Evolutionary conservation across 2,888 invertebrate species (phyloP), one percentile per base, ranked within the genome.

Genomic region (Caenorhabditis uteleia): DNA sequence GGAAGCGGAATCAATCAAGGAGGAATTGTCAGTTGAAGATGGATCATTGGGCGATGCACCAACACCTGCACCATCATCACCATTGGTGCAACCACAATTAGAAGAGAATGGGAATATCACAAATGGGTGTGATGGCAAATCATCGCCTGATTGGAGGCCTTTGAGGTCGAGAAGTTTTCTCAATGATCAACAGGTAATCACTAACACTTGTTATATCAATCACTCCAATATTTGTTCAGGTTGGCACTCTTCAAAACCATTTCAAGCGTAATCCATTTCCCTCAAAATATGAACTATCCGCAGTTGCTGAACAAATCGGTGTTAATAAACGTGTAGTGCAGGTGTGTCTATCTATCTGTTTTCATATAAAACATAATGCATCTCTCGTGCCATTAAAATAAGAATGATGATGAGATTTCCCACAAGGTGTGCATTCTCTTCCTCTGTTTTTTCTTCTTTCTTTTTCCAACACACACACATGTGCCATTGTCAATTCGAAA

Each of bases 141-240:
- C 51, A 3, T 66, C 66, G 0, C 61, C 64, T 1, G 67, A 84
- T 82, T 67, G 83, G 82, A 60, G 79, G 59, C 56, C 75, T 5
- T 48, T 75, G 51, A 49, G 75, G 74, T 93, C 94, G 1, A 88
- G 97, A 58, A 95, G 95, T 7, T 89, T 94, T 68, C 91, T 98
- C 68, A 92, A 91, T 39, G 95, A 95, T 80, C 93, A 93, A 82
- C 95, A 97, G n/a, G n/a, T n/a, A 84, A 89, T 95, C 81, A 88
- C 18, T 2, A 16, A 16, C 14, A 14, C 27, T 45, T 16, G 27
- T 3, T 10, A 31, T 12, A 31, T 12, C 8, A 12, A 10, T 14
- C 31, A 31, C 14, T 31, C 14, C 62, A 12, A n/a, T n/a, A n/a
- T n/a, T n/a, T n/a, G n/a, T n/a, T n/a, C 58, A 71, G 84, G 89